A percentile compares a stretch with the other conserved stretches of the same genome.
Conservation (phyloP, 1,140 invertebrate genomes). For the Metaphire vulgaris region DNA sequence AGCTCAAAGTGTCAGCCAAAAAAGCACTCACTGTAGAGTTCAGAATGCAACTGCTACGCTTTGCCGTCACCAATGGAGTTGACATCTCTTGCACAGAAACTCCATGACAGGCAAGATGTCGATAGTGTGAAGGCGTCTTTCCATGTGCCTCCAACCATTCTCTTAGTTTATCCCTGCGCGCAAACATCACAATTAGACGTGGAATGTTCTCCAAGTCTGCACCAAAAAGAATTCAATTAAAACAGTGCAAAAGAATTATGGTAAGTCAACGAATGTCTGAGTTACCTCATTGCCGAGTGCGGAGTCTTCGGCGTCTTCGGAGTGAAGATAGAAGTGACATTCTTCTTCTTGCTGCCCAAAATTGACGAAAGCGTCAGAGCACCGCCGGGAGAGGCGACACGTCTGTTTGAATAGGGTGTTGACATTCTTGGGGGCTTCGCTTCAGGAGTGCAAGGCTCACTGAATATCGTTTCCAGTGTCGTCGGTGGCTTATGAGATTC, state of each 20-base stretch:
- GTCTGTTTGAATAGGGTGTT: background rate
- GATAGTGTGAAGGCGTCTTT: background rate
- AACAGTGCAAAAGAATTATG: no score
- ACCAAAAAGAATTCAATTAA: background rate
- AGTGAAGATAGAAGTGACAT: background rate
- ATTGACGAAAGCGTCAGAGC: background rate
- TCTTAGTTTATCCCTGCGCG: background rate
- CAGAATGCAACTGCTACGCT: background rate
- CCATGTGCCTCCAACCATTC: background rate
- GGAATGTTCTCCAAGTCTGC: background rate
- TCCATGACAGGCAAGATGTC: background rate
- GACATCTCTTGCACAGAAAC: background rate
- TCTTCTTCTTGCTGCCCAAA: background rate
- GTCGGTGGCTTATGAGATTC: no score
- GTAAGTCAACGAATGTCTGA: no score
- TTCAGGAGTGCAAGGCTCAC: background rate
- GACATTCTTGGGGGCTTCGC: background rate
- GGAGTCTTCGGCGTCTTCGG: background rate
- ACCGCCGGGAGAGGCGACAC: background rate
- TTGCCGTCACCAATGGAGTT: background rate
- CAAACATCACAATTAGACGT: background rate
- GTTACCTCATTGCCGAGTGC: background rate
- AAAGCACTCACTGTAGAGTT: background rate
- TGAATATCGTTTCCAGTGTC: no score
- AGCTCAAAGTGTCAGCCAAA: no score